These are phyloP conservation scores for Drosophila koepferae DNA, from an alignment of 2,888 invertebrate species.

Conservation along the genomic window DNA sequence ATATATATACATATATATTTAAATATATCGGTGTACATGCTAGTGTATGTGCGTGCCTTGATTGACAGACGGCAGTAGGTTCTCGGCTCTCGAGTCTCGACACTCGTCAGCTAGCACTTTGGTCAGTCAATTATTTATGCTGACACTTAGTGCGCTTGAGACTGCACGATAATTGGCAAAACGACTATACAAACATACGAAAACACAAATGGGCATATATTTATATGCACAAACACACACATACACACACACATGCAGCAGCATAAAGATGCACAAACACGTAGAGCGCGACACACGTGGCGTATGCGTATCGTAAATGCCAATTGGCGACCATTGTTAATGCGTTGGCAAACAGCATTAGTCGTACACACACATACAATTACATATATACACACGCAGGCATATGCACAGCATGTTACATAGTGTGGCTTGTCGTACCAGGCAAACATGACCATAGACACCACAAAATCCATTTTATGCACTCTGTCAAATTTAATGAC, in stretches of 20 bases:
- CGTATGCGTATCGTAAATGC: constrained; percentile 69
- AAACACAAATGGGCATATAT: constrained; percentile 3
- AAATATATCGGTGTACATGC: neutral
- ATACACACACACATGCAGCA: constrained; percentile 14
- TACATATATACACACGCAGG: neutral
- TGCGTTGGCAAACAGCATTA: constrained; percentile 79
- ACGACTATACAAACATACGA: constrained; percentile 24
- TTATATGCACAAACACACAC: constrained; percentile 7
- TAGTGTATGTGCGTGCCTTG: constrained; percentile 20
- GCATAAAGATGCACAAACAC: constrained; percentile 11
- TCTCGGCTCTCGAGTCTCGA: constrained; percentile 49
- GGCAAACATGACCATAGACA: constrained; percentile 61
- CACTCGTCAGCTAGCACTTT: constrained; percentile 63
- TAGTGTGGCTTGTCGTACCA: constrained; percentile 33
- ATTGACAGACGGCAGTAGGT: constrained; percentile 39
- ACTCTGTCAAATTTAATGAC: constrained; percentile 67
- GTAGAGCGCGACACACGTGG: constrained; percentile 54
- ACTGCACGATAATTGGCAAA: constrained; percentile 72
- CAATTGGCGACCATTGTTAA: constrained; percentile 61
- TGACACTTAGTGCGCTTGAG: constrained; percentile 74
- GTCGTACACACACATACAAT: constrained; percentile 5
- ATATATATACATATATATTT: constrained; percentile 16
- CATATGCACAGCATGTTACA: constrained; percentile 6
- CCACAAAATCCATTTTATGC: constrained; percentile 52
- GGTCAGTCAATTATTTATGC: constrained; percentile 78